phyloP scores from a whole-genome alignment of 2,888 invertebrate genomes.

The Octodonta nipae region DNA sequence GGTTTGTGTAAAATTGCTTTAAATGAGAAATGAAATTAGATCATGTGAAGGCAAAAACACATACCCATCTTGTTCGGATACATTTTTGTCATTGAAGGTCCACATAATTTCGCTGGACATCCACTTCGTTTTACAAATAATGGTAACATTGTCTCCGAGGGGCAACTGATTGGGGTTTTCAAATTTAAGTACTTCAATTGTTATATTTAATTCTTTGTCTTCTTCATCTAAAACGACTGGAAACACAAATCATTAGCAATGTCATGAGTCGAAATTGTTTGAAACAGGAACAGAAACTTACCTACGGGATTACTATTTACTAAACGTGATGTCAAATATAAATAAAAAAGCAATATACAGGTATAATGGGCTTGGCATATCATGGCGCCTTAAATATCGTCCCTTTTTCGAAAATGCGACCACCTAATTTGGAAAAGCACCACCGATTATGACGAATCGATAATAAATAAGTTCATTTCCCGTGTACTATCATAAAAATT shows the following conservation, averaged over 20 bases:
- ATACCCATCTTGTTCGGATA: slow-evolving; percentile 41
- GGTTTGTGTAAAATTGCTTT: no score
- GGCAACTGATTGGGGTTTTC: slow-evolving; percentile 27
- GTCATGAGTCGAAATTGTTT: not conserved
- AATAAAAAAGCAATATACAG: slow-evolving; percentile 26
- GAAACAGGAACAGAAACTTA: slow-evolving; percentile 19
- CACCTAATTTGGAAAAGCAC: slow-evolving; percentile 17
- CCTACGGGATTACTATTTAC: slow-evolving; percentile 27
- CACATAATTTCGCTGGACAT: slow-evolving; percentile 43
- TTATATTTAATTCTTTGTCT: slow-evolving; percentile 28
- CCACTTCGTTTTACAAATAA: slow-evolving; percentile 42
- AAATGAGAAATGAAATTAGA: no score
- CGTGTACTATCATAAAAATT: slow-evolving; percentile 20
- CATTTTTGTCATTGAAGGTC: slow-evolving; percentile 43
- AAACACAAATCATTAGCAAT: not conserved
- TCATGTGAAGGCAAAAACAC: no score
- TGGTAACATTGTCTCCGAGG: slow-evolving; percentile 38
- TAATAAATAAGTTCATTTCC: slow-evolving; percentile 21
- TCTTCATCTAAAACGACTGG: slow-evolving; percentile 20
- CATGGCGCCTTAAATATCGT: slow-evolving; percentile 30
- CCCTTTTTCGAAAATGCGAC: slow-evolving; percentile 17
- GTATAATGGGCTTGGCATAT: slow-evolving; percentile 36
- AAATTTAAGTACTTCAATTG: slow-evolving; percentile 30
- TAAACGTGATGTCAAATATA: slow-evolving; percentile 21
- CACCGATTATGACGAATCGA: slow-evolving; percentile 17